Conservation (phyloP, 2,888 invertebrate genomes). For the Clusia tigrina region DNA sequence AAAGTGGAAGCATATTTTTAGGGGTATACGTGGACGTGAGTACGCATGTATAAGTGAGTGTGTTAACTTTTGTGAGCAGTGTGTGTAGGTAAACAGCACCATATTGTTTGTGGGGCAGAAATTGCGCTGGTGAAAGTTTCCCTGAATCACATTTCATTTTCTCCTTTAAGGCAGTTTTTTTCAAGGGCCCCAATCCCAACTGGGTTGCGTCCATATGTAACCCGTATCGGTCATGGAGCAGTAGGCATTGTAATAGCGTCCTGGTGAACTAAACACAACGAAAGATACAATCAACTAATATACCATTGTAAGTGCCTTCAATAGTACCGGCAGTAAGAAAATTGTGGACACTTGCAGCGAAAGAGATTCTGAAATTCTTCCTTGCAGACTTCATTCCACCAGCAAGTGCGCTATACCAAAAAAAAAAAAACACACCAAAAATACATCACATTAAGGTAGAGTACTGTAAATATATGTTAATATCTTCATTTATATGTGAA, state of each 20-base stretch:
- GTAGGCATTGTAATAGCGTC: conserved; percentile 88
- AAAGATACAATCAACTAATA: not conserved
- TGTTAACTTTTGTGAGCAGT: too few relatives aligned
- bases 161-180: not conserved
- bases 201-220: conserved; percentile 88
- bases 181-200: conserved; percentile 60
- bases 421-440: conserved; percentile 18
- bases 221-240: conserved; percentile 91
- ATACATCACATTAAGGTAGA: not conserved
- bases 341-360: conserved; percentile 86
- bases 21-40: not conserved
- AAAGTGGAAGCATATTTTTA: conserved; percentile 5
- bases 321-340: conserved; percentile 75
- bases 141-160: not conserved
- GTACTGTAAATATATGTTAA: not conserved
- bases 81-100: too few relatives aligned
- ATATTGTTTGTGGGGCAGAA: not conserved
- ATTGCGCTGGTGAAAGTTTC: not conserved
- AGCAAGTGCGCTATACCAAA: conserved; percentile 80
- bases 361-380: conserved; percentile 89
- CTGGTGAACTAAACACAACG: conserved; percentile 70
- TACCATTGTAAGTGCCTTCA: not conserved
- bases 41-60: not conserved
- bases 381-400: conserved; percentile 94
- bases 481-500: not conserved